These are phyloP conservation scores for Parauchenoglanis ngamensis DNA, from an alignment of 2,797 vertebrate genomes.

Conservation along the genomic window DNA sequence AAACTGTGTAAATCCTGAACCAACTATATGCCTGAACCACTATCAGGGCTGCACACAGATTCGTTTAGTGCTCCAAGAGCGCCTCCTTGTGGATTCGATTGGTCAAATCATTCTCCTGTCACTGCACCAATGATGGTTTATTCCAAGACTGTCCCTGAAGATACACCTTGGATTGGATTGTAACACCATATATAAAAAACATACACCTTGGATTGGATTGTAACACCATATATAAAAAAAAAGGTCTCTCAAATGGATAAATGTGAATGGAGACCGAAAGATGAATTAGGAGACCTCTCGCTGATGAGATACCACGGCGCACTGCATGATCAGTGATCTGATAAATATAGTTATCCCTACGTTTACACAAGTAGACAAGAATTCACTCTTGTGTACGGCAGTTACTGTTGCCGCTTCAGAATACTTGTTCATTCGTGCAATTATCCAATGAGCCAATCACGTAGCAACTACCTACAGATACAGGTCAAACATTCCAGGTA, in stretches of 20 bases:
- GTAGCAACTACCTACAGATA: background rate
- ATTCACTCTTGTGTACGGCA: too few relatives aligned
- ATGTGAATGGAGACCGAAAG: background rate
- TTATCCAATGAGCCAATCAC: background rate
- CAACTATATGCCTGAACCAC: background rate
- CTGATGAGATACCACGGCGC: background rate
- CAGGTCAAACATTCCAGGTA: too few relatives aligned
- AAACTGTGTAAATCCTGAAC: background rate
- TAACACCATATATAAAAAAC: background rate
- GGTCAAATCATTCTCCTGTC: conserved; percentile 1
- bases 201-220: background rate
- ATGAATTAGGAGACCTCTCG: background rate
- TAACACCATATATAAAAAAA: background rate
- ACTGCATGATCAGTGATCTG: background rate
- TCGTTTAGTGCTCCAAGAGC: conserved; percentile 32
- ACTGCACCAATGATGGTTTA: background rate
- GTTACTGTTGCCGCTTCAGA: background rate
- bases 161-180: background rate
- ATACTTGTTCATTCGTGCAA: background rate
- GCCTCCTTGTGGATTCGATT: conserved; percentile 49
- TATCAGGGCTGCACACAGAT: background rate
- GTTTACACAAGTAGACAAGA: background rate
- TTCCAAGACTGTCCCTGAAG: background rate
- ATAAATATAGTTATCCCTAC: background rate
- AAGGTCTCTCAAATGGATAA: background rate